Percentiles rank a stretch among this genome's conserved stretches.
phyloP scores from a whole-genome alignment of 2,888 invertebrate genomes.

The Glyphotaelius pellucidus region DNA sequence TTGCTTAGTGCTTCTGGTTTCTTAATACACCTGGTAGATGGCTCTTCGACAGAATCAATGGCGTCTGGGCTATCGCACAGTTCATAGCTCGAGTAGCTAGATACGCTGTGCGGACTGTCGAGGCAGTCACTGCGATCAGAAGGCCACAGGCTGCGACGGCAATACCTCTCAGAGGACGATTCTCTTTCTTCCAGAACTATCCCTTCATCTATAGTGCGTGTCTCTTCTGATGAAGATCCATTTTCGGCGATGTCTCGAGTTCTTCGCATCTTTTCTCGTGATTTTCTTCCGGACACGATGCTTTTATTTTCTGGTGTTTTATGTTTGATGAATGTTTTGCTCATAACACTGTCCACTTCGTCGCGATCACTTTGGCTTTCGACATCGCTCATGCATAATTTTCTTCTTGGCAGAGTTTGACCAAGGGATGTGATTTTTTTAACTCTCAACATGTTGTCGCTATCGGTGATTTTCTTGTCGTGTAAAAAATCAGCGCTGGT shows the following conservation, averaged over 20 bases:
- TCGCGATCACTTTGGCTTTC: slow-evolving; percentile 64
- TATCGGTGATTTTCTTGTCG: slow-evolving; percentile 43
- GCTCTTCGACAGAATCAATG: slow-evolving; percentile 69
- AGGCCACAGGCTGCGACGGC: slow-evolving; percentile 63
- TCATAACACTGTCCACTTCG: slow-evolving; percentile 52
- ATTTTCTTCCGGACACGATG: slow-evolving; percentile 73
- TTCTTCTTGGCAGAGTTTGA: slow-evolving; percentile 61
- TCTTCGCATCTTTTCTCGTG: slow-evolving; percentile 70
- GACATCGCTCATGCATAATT: slow-evolving; percentile 64
- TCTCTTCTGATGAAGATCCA: slow-evolving; percentile 77
- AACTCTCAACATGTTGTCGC: slow-evolving; percentile 53
- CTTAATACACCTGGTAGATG: slow-evolving; percentile 32
- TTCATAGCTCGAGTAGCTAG: slow-evolving; percentile 74
- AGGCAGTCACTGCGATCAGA: slow-evolving; percentile 71
- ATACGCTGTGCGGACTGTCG: slow-evolving; percentile 74
- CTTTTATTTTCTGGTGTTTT: slow-evolving; percentile 66
- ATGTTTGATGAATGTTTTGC: slow-evolving; percentile 39
- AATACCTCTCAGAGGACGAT: slow-evolving; percentile 65
- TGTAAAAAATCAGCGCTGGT: slow-evolving; percentile 63
- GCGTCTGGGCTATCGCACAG: slow-evolving; percentile 68
- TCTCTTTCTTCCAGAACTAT: slow-evolving; percentile 65
- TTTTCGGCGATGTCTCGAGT: slow-evolving; percentile 77
- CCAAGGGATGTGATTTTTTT: slow-evolving; percentile 53
- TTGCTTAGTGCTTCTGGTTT: slow-evolving; percentile 2
- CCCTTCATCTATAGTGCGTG: slow-evolving; percentile 70